phyloP scores from a whole-genome alignment of 2,888 invertebrate genomes.

The Onthophagus sagittarius region DNA sequence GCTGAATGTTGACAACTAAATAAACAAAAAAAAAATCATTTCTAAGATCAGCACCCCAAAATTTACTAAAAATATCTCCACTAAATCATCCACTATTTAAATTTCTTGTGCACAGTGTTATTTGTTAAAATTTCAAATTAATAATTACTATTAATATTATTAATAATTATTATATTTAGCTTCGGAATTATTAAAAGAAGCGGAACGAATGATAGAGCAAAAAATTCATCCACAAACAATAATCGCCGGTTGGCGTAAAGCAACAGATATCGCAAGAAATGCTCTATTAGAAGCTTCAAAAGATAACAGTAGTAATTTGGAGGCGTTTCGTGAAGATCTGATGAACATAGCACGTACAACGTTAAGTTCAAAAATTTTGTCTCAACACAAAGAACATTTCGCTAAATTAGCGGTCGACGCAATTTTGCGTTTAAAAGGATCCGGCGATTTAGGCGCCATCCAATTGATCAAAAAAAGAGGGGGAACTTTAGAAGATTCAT shows the following conservation, averaged over 20 bases:
- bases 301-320: slow-evolving; percentile 78
- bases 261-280: slow-evolving; percentile 76
- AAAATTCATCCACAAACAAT: slow-evolving; percentile 98
- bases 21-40: too few relatives aligned
- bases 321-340: slow-evolving; percentile 79
- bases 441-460: slow-evolving; percentile 92
- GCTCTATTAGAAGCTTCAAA: slow-evolving; percentile 75
- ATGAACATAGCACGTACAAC: slow-evolving; percentile 97
- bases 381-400: slow-evolving; percentile 96
- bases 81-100: too few relatives aligned
- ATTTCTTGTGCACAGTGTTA: too few relatives aligned
- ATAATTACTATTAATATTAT: too few relatives aligned
- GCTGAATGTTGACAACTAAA: too few relatives aligned
- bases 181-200: slow-evolving; percentile 90
- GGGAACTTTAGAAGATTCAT: slow-evolving; percentile 89
- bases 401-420: slow-evolving; percentile 94
- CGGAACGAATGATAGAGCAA: slow-evolving; percentile 88
- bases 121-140: too few relatives aligned
- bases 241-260: slow-evolving; percentile 91
- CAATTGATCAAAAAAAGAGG: slow-evolving; percentile 98
- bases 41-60: too few relatives aligned
- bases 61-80: too few relatives aligned
- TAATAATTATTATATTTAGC: slow-evolving; percentile 55
- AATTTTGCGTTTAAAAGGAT: slow-evolving; percentile 89
- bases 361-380: slow-evolving; percentile 94